Percentiles rank a stretch among this genome's conserved stretches.
Evolutionary conservation across 2,888 invertebrate genomes (phyloP).

Genomic region (Caenorhabditis virilis): DNA sequence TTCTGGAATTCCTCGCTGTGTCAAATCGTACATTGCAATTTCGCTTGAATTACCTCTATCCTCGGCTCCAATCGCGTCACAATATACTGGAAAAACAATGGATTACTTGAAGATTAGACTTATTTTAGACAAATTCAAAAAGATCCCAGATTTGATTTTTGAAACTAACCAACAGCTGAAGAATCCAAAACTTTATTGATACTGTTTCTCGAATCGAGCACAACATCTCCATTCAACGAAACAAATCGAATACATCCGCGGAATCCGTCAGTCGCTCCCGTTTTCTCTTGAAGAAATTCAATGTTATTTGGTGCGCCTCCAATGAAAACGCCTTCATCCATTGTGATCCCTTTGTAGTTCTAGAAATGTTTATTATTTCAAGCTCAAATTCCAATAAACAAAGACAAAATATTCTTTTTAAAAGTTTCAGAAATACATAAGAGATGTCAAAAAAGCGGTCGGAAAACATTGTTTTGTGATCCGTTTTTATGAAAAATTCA

Average conservation of each 20-base stretch:
- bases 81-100: conserved; percentile 30
- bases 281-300: conserved; percentile 43
- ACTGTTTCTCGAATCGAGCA: conserved; percentile 32
- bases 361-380: too few relatives aligned
- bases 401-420: too few relatives aligned
- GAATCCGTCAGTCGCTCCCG: conserved; percentile 43
- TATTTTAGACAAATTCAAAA: neutral
- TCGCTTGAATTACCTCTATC: neutral
- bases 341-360: conserved; percentile 55
- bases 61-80: too few relatives aligned
- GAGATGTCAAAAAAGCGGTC: too few relatives aligned
- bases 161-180: conserved; percentile 21
- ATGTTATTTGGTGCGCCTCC: conserved; percentile 51
- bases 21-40: conserved; percentile 31
- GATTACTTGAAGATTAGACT: too few relatives aligned
- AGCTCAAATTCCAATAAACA: too few relatives aligned
- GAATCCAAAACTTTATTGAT: conserved; percentile 42
- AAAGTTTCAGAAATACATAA: too few relatives aligned
- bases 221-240: conserved; percentile 40
- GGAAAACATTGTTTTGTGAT: too few relatives aligned
- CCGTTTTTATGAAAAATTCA: too few relatives aligned
- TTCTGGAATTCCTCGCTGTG: conserved; percentile 26
- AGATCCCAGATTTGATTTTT: neutral
- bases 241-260: conserved; percentile 45
- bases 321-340: conserved; percentile 52